Evolutionary conservation across 2,888 invertebrate species (phyloP).

Genomic region (Hermaeophaga mercurialis): DNA sequence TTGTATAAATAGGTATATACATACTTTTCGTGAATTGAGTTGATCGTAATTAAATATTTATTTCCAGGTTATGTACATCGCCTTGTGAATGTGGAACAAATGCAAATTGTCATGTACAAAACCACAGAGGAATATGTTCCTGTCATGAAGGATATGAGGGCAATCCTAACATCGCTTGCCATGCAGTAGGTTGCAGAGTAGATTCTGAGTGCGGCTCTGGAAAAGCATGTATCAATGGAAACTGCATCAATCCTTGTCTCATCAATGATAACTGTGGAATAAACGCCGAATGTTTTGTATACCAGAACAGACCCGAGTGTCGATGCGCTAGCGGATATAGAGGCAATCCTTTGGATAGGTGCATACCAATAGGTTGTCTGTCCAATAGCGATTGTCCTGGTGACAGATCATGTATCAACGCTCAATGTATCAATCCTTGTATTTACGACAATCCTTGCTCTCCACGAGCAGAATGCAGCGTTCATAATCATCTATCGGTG

Average conservation of each 20-base stretch:
- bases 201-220: slow-evolving; percentile 84
- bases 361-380: slow-evolving; percentile 80
- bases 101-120: slow-evolving; percentile 78
- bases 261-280: slow-evolving; percentile 79
- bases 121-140: slow-evolving; percentile 86
- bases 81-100: slow-evolving; percentile 88
- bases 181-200: slow-evolving; percentile 78
- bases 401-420: slow-evolving; percentile 83
- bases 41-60: neutral
- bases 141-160: slow-evolving; percentile 85
- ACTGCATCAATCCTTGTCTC: slow-evolving; percentile 85
- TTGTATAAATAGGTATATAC: slow-evolving; percentile 68
- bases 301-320: slow-evolving; percentile 76
- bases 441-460: slow-evolving; percentile 78
- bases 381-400: slow-evolving; percentile 87
- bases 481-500: slow-evolving; percentile 81
- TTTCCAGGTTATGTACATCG: slow-evolving; percentile 74
- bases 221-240: slow-evolving; percentile 83
- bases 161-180: slow-evolving; percentile 82
- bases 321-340: slow-evolving; percentile 81
- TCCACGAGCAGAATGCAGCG: slow-evolving; percentile 76
- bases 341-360: slow-evolving; percentile 76
- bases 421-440: slow-evolving; percentile 86
- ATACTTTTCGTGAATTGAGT: neutral
- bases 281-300: slow-evolving; percentile 81